A percentile compares a stretch with the other conserved stretches of the same genome.
These are phyloP conservation scores for Cinclus cinclus DNA, from an alignment of 2,113 vertebrate genomes.

Conservation along the genomic window DNA sequence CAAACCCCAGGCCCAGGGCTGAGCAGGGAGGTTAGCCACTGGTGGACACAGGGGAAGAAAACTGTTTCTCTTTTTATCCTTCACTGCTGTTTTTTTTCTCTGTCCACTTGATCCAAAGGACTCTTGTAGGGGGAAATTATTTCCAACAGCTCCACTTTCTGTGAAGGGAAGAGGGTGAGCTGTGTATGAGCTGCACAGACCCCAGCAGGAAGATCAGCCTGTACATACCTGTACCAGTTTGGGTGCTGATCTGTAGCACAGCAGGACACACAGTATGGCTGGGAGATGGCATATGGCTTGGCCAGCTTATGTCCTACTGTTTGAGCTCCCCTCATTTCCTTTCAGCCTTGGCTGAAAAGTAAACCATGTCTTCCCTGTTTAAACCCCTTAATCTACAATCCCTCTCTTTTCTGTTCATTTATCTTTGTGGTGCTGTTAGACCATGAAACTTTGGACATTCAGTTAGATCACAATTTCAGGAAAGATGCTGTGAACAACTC, in stretches of 20 bases:
- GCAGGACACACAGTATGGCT: not conserved
- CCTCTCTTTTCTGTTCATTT: not conserved
- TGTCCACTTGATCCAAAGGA: not conserved
- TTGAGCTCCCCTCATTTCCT: not conserved
- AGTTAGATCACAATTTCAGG: not conserved
- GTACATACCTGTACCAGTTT: not conserved
- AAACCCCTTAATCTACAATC: not conserved
- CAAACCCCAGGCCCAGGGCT: not conserved
- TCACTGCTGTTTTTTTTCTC: not conserved
- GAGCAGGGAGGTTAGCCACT: accelerated
- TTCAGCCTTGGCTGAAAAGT: not conserved
- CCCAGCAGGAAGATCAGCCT: not conserved
- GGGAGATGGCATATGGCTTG: not conserved
- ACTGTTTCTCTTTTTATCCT: not conserved
- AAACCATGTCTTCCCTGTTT: not conserved
- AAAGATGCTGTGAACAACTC: not conserved
- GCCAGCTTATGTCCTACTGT: not conserved
- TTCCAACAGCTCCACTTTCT: not conserved
- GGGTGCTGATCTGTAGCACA: accelerated
- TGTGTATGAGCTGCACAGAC: not conserved
- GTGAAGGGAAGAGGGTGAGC: not conserved
- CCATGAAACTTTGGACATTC: not conserved
- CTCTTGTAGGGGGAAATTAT: not conserved
- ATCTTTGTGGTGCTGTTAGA: not conserved
- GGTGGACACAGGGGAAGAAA: not conserved